Conservation (phyloP, 2,888 invertebrate species). For the Melinaea menophilus region DNA sequence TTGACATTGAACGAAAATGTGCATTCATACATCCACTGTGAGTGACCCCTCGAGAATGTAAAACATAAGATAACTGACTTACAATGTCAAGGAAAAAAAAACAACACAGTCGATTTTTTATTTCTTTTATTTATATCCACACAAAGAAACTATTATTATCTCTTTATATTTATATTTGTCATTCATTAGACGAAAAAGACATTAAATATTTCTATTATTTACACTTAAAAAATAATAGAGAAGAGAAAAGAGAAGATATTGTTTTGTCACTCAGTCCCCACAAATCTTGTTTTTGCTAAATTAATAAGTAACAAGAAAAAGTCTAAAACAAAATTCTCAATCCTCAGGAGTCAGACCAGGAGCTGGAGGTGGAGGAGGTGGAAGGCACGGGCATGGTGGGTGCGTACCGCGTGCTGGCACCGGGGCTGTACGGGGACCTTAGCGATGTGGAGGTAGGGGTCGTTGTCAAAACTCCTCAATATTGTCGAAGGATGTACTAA, state of each 20-base stretch:
- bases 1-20: constrained; percentile 30
- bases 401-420: constrained; percentile 65
- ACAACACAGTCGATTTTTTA: constrained; percentile 8
- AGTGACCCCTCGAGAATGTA: constrained; percentile 32
- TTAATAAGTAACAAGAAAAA: too few relatives aligned
- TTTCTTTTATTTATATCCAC: background rate
- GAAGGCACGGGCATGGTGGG: constrained; percentile 69
- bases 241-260: too few relatives aligned
- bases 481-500: too few relatives aligned
- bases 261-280: too few relatives aligned
- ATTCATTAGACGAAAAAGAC: too few relatives aligned
- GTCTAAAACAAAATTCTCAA: background rate
- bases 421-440: constrained; percentile 58
- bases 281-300: too few relatives aligned
- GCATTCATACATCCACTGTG: constrained; percentile 30
- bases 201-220: too few relatives aligned
- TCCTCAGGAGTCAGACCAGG: constrained; percentile 66
- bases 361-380: constrained; percentile 68
- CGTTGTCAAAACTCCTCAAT: background rate
- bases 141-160: too few relatives aligned
- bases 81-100: constrained; percentile 30
- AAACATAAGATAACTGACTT: constrained; percentile 23
- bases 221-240: too few relatives aligned
- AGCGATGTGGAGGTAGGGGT: constrained; percentile 67
- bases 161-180: background rate